Evolutionary conservation across 2,113 vertebrate species (phyloP).

Genomic region (Beaufortia kweichowensis): DNA sequence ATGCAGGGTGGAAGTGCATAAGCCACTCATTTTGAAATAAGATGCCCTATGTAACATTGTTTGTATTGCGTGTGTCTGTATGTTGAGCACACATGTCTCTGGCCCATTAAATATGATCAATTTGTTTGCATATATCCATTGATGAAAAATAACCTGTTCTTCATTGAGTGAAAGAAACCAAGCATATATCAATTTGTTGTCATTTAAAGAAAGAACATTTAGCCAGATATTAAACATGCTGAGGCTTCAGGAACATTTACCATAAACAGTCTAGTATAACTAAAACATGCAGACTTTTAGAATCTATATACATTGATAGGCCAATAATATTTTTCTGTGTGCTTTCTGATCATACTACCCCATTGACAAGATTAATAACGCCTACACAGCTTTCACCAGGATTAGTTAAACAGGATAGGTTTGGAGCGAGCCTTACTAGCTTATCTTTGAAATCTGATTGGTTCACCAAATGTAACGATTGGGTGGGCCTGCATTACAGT

Average conservation of each 20-base stretch:
- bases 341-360: slow-evolving; percentile 48
- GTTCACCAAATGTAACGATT: slow-evolving; percentile 59
- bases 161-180: neutral
- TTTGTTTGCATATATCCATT: neutral
- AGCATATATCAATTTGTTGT: neutral
- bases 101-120: neutral
- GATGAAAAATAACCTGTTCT: neutral
- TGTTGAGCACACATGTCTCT: neutral
- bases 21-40: slow-evolving; percentile 8
- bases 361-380: slow-evolving; percentile 70
- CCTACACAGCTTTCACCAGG: slow-evolving; percentile 69
- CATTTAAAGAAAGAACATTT: neutral
- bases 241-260: neutral
- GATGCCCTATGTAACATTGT: neutral
- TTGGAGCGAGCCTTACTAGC: slow-evolving; percentile 47
- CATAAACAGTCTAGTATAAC: neutral
- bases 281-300: neutral
- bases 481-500: slow-evolving; percentile 60
- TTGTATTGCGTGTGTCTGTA: neutral
- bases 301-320: neutral
- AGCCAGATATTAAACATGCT: neutral
- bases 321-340: neutral
- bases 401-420: slow-evolving; percentile 70
- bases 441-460: slow-evolving; percentile 61
- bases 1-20: neutral